These are phyloP conservation scores for Cheiracanthium punctorium DNA, from an alignment of 2,888 invertebrate genomes.

Conservation along the genomic window DNA sequence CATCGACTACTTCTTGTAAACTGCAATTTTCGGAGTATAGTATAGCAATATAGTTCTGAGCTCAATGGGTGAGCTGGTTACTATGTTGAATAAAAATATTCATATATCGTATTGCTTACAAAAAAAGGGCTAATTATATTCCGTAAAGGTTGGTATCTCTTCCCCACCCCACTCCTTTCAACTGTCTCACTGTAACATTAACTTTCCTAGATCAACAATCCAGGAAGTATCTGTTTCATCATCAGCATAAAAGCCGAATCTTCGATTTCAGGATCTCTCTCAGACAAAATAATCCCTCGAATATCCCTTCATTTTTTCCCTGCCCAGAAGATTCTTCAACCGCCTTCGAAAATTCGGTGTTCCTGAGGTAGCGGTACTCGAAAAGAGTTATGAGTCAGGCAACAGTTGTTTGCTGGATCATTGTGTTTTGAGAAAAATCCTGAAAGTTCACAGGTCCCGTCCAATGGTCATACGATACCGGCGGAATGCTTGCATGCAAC, in stretches of 20 bases:
- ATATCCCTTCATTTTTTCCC: neutral
- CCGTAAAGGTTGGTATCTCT: too few relatives aligned
- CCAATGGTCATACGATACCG: neutral
- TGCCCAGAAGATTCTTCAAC: neutral
- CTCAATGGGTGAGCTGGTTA: too few relatives aligned
- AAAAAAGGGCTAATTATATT: too few relatives aligned
- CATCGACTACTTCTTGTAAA: too few relatives aligned
- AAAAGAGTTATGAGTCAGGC: constrained; percentile 56
- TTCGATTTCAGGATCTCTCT: neutral
- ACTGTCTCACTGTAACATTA: constrained; percentile 4
- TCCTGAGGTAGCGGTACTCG: too few relatives aligned
- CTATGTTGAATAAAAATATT: too few relatives aligned
- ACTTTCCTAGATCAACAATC: neutral
- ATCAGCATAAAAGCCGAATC: neutral
- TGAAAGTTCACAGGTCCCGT: constrained; percentile 13
- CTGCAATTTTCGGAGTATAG: too few relatives aligned
- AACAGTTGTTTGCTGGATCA: constrained; percentile 61
- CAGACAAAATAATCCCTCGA: neutral
- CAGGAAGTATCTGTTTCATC: constrained; percentile 2
- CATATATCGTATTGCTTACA: too few relatives aligned
- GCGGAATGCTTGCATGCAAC: neutral
- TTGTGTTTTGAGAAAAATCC: constrained; percentile 55
- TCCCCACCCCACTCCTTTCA: too few relatives aligned
- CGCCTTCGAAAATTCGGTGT: neutral
- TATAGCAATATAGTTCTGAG: too few relatives aligned